A percentile compares a stretch with the other conserved stretches of the same genome.
These are phyloP conservation scores for Nymphalis io DNA, from an alignment of 1,140 invertebrate genomes.

Conservation along the genomic window DNA sequence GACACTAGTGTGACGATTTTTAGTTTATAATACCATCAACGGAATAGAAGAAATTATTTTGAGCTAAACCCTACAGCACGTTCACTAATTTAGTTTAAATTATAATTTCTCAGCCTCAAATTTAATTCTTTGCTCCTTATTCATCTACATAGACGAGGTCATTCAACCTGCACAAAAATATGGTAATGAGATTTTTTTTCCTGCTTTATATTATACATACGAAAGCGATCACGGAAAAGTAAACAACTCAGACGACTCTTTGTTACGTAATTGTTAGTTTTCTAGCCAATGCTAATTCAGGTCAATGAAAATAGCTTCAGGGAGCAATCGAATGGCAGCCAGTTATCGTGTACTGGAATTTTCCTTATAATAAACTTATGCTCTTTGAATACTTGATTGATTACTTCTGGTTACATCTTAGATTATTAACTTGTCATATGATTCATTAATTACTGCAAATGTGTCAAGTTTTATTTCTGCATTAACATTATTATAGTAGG, in stretches of 20 bases:
- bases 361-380: slow-evolving; percentile 16
- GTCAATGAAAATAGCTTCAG: slow-evolving; percentile 33
- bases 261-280: slow-evolving; percentile 18
- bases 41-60: too few species aligned
- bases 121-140: too few species aligned
- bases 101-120: too few species aligned
- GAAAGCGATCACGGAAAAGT: slow-evolving; percentile 23
- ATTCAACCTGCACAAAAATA: too few species aligned
- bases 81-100: too few species aligned
- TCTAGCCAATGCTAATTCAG: slow-evolving; percentile 30
- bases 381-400: not conserved
- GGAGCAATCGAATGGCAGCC: slow-evolving; percentile 2
- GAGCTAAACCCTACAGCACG: too few species aligned
- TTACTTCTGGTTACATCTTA: not conserved
- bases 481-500: too few species aligned
- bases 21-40: too few species aligned
- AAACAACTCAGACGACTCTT: slow-evolving; percentile 10
- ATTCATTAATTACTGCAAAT: not conserved
- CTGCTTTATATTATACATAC: not conserved
- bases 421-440: slow-evolving; percentile 1
- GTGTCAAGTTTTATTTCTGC: not conserved
- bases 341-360: slow-evolving; percentile 16
- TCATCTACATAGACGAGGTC: too few species aligned
- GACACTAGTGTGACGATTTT: too few species aligned
- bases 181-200: too few species aligned